Base-by-base conservation (phyloP, 53 echinoderm and acorn worm genomes). In the Paelopatides confundens region DNA sequence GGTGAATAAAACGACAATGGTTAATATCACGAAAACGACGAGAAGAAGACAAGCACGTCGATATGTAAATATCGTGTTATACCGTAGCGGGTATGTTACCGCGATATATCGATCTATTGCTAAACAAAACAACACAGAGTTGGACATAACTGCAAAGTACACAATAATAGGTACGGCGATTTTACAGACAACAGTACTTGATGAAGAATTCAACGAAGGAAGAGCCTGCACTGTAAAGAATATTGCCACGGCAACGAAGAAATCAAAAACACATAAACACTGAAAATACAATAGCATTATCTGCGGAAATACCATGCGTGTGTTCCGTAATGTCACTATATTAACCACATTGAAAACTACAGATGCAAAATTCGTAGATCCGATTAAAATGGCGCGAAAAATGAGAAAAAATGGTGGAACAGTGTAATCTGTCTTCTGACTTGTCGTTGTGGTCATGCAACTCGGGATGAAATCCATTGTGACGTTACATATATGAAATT, bases 71-170 rank as follows among this genome's bases (percentile, higher is more conserved):
- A 38, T 71, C 9, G 32, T 33, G n/a, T 35, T 71, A 18, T 71
- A 38, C 3, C 71, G 71, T 21, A 71, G 32, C 21, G 71, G 71
- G 37, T 39, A 38, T 11, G 26, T 71, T 2, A 71, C 26, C 71
- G 71, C 71, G 71, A 71, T 71, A 18, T 23, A 71, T 71, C 71
- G 71, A 18, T 71, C 71, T 39, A 71, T 37, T 5, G 71, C 71
- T 5, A 71, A 33, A 11, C 71, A 71, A 24, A 71, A 71, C 21
- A 71, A 34, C 2, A 71, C 71, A 17, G 71, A 37, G 71, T 71
- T 71, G 11, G 71, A 71, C 21, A 38, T 13, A 2, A 71, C 23
- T 18, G 71, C 71, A 24, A 71, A 71, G 11, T 37, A 71, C 38
- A 71, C 18, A 26, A 71, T 71, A 1, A 39, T 1, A 3, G 71